Base-by-base conservation (phyloP, 2,797 vertebrate species). In the Fundulus diaphanus region DNA sequence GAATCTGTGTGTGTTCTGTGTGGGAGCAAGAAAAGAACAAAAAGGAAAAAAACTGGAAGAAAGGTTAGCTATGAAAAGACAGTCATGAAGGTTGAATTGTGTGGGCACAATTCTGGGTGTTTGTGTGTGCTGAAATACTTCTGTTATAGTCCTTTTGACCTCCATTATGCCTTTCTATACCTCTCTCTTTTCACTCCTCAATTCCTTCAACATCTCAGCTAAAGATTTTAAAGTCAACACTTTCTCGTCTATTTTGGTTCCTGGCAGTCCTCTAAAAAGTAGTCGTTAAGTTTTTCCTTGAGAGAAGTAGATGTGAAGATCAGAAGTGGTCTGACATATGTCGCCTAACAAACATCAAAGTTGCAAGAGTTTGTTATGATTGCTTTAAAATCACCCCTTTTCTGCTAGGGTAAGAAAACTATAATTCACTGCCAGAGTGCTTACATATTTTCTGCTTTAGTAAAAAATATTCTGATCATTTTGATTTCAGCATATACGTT, bases 71-170 rank as follows among this genome's bases (percentile, higher is more conserved):
- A 69, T 78, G 18, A n/a, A 35, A 35, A 35, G 52, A 70, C 33
- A 22, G 77, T 54, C 37, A 65, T 18, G 78, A 46, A 71, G 44
- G 77, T 72, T 78, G 65, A 77, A 69, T 18, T 63, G 44, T 78
- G 52, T 67, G 68, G 74, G 48, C 20, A 65, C 27, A 56, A 52
- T 76, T 57, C 46, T 57, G n/a, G 66, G 29, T 51, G 40, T 57
- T 44, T 78, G 68, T 65, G 37, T 66, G 42, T 0, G 24, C 35
- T 77, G 66, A 74, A 77, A 76, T 69, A 78, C 56, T 33, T 44
- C 52, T 69, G n/a, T 37, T 61, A 16, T 78, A 87, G 72, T 90
- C 68, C 72, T 88, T 76, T 79, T 56, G 68, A 74, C 82, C 72
- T 85, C 27, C 76, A 66, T 71, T 56, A 57, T 33, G 22, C 48